Conservation (phyloP, 2,113 vertebrate genomes). For the Pterophyllum scalare region DNA sequence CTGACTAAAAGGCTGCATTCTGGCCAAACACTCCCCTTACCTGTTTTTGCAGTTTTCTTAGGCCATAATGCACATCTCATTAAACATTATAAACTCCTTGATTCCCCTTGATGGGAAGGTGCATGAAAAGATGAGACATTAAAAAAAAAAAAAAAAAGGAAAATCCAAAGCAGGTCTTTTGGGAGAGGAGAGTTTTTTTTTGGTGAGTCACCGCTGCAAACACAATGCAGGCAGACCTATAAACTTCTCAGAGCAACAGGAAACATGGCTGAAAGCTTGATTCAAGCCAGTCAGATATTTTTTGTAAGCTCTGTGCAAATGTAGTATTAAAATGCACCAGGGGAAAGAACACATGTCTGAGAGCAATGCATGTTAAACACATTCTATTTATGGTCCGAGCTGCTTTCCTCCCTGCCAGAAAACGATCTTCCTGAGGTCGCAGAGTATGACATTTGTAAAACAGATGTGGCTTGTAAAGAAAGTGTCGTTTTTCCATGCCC, state of each 20-base stretch:
- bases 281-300: conserved; percentile 40
- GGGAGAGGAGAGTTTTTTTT: not conserved
- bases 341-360: conserved; percentile 52
- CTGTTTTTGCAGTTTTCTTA: conserved; percentile 27
- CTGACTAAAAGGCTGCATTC: conserved; percentile 18
- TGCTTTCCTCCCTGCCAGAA: conserved; percentile 56
- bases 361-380: conserved; percentile 54
- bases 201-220: conserved; percentile 43
- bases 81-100: conserved; percentile 16
- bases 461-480: conserved; percentile 71
- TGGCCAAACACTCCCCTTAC: conserved; percentile 9
- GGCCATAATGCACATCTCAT: conserved; percentile 22
- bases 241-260: conserved; percentile 49
- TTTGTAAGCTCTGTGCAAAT: conserved; percentile 50
- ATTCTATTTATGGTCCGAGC: conserved; percentile 66
- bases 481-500: conserved; percentile 63
- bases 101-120: not conserved
- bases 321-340: conserved; percentile 48
- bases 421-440: conserved; percentile 46
- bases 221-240: conserved; percentile 36
- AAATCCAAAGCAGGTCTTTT: conserved; percentile 20
- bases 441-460: conserved; percentile 62
- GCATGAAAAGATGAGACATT: conserved; percentile 13
- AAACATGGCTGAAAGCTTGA: conserved; percentile 24
- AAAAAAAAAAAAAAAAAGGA: not conserved